A percentile compares a stretch with the other conserved stretches of the same genome.
These are phyloP conservation scores for Camelus bactrianus DNA, from an alignment of 2,113 vertebrate species.

Conservation along the genomic window DNA sequence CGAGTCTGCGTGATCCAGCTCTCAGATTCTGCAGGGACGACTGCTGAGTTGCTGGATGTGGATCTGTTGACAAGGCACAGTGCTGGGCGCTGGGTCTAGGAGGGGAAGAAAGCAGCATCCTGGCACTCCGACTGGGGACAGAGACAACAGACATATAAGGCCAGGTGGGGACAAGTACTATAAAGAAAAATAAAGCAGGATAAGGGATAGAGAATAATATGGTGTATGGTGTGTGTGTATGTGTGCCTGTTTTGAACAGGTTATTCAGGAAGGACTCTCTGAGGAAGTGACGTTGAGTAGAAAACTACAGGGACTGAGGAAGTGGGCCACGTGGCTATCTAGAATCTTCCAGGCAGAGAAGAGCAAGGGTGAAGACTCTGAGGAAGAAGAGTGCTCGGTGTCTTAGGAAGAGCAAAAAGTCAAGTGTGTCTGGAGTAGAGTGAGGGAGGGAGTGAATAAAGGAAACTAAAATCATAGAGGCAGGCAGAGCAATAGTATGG, in stretches of 20 bases:
- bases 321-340: not conserved
- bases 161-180: not conserved
- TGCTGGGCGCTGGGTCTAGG: not conserved
- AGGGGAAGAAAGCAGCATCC: not conserved
- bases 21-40: not conserved
- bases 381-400: not conserved
- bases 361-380: not conserved
- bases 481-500: not conserved
- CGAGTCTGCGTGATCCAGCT: too few relatives aligned
- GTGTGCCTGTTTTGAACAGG: not conserved
- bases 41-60: not conserved
- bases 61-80: not conserved
- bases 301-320: not conserved
- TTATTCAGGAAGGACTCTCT: not conserved
- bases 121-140: not conserved
- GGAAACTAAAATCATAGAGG: not conserved
- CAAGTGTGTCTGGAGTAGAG: not conserved
- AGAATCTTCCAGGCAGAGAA: conserved; percentile 56
- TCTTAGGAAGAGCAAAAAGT: not conserved
- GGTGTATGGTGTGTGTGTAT: not conserved
- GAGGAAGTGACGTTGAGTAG: not conserved
- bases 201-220: not conserved
- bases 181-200: not conserved
- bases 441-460: not conserved
- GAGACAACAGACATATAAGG: not conserved